phyloP scores from a whole-genome alignment of 2,113 vertebrate genomes.

The Cheilinus undulatus region DNA sequence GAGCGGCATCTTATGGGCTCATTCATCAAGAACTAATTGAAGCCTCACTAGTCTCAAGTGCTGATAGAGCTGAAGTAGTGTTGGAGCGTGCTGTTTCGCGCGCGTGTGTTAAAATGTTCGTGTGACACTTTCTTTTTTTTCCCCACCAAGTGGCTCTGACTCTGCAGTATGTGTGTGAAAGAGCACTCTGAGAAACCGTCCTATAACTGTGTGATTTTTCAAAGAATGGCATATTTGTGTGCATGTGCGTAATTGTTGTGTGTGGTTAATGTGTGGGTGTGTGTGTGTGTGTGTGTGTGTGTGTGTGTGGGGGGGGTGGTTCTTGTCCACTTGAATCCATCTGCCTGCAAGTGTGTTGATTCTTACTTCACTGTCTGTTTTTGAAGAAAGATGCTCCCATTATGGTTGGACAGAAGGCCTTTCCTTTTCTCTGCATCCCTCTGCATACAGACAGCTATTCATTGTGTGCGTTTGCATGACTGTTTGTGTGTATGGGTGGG shows the following conservation, averaged over 20 bases:
- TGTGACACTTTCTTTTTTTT: conserved; percentile 43
- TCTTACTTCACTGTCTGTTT: conserved; percentile 24
- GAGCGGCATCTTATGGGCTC: conserved; percentile 94
- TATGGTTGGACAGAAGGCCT: conserved; percentile 37
- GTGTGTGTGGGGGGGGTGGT: background rate
- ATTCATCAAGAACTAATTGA: conserved; percentile 99
- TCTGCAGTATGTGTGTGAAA: conserved; percentile 32
- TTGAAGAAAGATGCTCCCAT: conserved; percentile 30
- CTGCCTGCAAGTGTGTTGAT: conserved; percentile 1
- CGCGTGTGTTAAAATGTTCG: conserved; percentile 60
- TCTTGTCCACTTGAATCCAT: background rate
- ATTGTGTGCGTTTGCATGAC: conserved; percentile 3
- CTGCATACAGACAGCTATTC: conserved; percentile 41
- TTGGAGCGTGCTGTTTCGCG: conserved; percentile 80
- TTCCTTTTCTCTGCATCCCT: conserved; percentile 49
- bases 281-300: conserved; percentile 7
- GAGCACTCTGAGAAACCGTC: conserved; percentile 20
- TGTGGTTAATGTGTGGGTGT: background rate
- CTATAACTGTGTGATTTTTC: conserved; percentile 12
- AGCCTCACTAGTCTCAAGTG: conserved; percentile 95
- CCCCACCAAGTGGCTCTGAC: conserved; percentile 42
- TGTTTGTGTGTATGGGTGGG: conserved; percentile 12
- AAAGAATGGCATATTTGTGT: conserved; percentile 8
- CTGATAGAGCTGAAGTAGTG: conserved; percentile 94
- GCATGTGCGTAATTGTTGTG: conserved; percentile 1